Base-by-base conservation (phyloP, 2,888 invertebrate genomes). In the Drosophila gaucha region DNA sequence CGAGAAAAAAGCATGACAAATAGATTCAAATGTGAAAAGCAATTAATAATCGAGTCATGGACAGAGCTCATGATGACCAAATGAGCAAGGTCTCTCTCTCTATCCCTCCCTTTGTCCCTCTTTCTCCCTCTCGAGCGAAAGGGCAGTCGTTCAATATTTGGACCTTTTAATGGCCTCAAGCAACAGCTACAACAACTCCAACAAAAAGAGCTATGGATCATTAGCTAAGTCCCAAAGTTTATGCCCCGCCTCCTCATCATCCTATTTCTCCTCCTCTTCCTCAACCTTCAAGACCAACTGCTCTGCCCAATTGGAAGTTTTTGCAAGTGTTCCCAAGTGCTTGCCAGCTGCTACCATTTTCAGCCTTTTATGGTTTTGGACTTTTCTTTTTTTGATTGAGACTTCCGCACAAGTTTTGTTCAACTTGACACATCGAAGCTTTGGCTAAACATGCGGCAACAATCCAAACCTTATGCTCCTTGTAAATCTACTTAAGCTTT, bases 1-100 rank as follows among this genome's bases (percentile, higher is more conserved):
- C 16, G 12, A 26, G 33, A 60, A 67, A 65, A 66, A 69, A 56
- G 57, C 73, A 72, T 85, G 88, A 85, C 83, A 87, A 85, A 87
- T 80, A 72, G 67, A 74, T 80, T 68, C 38, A 63, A 79, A 79
- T 70, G 56, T 64, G 52, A 58, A 64, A 52, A 50, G 58, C 86
- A 88, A 86, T 89, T 86, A 86, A 89, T 86, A 88, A 89, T 64
- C 71, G 49, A 72, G 73, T 70, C 65, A 74, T 59, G 79, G 78
- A 14, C 56, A 46, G 39, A 33, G 35, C 39, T 64, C 35, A 16
- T 38, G 63, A 44, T 68, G 65, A 57, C 72, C 69, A 64, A 65
- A 31, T 62, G 57, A 58, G 31, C 49, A 49, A 36, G 2, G 9
- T n/a, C 28, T 28, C 26, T 8, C 10, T 4, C n/a, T 10, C 28